A percentile compares a stretch with the other conserved stretches of the same genome.
Evolutionary conservation across 2,888 invertebrate genomes (phyloP).

Genomic region (Teleiodes luculella): DNA sequence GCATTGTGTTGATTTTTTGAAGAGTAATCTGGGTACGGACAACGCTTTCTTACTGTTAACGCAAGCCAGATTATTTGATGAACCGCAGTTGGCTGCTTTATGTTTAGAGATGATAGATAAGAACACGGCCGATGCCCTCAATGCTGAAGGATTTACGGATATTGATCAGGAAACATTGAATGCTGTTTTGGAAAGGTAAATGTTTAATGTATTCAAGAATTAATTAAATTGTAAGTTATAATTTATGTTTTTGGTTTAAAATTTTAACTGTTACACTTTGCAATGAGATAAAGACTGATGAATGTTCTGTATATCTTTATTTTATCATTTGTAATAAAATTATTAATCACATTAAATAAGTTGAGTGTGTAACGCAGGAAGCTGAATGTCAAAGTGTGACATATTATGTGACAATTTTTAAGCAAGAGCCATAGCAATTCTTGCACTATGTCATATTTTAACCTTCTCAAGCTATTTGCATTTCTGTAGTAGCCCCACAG

Average conservation of each 20-base stretch:
- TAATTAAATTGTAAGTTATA: background rate
- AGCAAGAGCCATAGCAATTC: too few relatives aligned
- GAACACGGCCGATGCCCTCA: conserved; percentile 87
- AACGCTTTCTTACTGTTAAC: conserved; percentile 91
- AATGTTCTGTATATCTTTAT: background rate
- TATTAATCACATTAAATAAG: too few relatives aligned
- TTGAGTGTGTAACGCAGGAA: too few relatives aligned
- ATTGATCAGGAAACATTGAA: conserved; percentile 89
- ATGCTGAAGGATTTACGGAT: conserved; percentile 89
- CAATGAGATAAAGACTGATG: background rate
- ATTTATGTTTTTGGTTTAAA: background rate
- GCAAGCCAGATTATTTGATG: conserved; percentile 89
- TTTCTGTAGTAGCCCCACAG: too few relatives aligned
- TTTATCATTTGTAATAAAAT: background rate
- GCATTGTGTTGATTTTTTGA: conserved; percentile 88
- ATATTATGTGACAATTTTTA: too few relatives aligned
- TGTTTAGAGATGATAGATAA: conserved; percentile 91
- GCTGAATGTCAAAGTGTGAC: too few relatives aligned
- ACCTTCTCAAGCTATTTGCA: too few relatives aligned
- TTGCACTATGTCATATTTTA: too few relatives aligned
- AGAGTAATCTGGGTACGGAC: conserved; percentile 86
- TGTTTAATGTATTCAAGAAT: background rate
- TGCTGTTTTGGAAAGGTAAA: conserved; percentile 82
- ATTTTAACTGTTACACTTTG: background rate
- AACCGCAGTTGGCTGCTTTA: conserved; percentile 87